Percentiles rank a stretch among this genome's conserved stretches.
These are phyloP conservation scores for Abramis brama DNA, from an alignment of 2,113 vertebrate species.

Conservation along the genomic window DNA sequence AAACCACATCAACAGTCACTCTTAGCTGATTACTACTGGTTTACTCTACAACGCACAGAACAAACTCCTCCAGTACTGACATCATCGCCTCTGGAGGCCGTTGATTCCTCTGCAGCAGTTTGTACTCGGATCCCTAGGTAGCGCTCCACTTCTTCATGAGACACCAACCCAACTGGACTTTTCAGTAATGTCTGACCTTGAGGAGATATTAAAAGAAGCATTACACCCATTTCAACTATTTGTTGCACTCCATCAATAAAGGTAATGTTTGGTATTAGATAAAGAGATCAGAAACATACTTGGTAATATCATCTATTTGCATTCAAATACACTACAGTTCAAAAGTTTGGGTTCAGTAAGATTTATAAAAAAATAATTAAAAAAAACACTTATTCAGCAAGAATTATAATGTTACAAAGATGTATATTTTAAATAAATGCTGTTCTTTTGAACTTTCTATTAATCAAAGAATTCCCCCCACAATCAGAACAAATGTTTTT, in stretches of 20 bases:
- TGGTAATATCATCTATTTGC: neutral
- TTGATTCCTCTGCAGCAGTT: constrained; percentile 26
- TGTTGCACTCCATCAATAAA: neutral
- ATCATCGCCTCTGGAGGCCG: constrained; percentile 9
- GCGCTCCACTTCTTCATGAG: constrained; percentile 40
- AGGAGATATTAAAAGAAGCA: neutral
- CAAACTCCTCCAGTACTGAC: constrained; percentile 3
- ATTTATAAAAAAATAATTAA: no score
- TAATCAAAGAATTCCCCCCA: neutral
- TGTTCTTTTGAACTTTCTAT: neutral
- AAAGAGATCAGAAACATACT: neutral
- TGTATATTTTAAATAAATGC: neutral
- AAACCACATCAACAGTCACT: neutral
- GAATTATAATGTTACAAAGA: neutral
- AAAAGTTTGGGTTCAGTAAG: neutral
- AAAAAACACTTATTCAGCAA: no score
- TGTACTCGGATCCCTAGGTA: constrained; percentile 1
- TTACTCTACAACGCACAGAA: neutral
- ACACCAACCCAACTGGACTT: constrained; percentile 44
- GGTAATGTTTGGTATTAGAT: neutral
- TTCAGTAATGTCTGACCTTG: constrained; percentile 35
- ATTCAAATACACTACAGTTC: neutral
- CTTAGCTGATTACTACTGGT: neutral
- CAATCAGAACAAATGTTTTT: neutral
- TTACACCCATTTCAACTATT: neutral